Conservation (phyloP, 2,113 vertebrate species). For the Takifugu bimaculatus region DNA sequence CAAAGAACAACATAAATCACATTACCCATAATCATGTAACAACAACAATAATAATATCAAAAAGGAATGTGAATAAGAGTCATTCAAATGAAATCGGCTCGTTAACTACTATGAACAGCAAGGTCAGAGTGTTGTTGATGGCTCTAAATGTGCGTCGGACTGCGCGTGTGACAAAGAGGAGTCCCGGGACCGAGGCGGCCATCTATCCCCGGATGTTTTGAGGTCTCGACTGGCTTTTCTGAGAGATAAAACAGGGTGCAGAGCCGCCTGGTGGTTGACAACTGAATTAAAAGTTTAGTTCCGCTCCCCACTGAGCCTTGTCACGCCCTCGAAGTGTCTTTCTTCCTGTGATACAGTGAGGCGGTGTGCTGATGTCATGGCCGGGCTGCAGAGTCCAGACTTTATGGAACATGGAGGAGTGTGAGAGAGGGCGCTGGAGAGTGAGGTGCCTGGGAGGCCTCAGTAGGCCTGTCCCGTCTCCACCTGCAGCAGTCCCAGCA, state of each 20-base stretch:
- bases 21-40: constrained; percentile 70
- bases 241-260: constrained; percentile 5
- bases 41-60: constrained; percentile 73
- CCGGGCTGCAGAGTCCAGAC: constrained; percentile 36
- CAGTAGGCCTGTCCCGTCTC: constrained; percentile 98
- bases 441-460: constrained; percentile 38
- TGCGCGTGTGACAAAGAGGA: constrained; percentile 50
- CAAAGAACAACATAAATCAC: constrained; percentile 69
- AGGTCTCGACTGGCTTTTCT: constrained; percentile 6
- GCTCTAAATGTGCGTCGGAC: constrained; percentile 57
- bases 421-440: constrained; percentile 10
- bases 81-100: constrained; percentile 64
- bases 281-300: constrained; percentile 33
- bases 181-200: constrained; percentile 22
- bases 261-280: constrained; percentile 37
- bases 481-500: constrained; percentile 96
- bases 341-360: constrained; percentile 17
- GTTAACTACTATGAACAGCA: constrained; percentile 72
- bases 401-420: constrained; percentile 46
- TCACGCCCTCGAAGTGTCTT: constrained; percentile 28
- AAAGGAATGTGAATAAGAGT: constrained; percentile 64
- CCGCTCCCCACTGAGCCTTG: constrained; percentile 19
- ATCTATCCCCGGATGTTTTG: constrained; percentile 23
- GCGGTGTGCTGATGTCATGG: constrained; percentile 42
- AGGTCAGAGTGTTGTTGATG: constrained; percentile 66